Percentiles rank a stretch among this genome's conserved stretches.
These are phyloP conservation scores for Drosophila erecta DNA, from an alignment of 1,140 invertebrate species.

Conservation along the genomic window DNA sequence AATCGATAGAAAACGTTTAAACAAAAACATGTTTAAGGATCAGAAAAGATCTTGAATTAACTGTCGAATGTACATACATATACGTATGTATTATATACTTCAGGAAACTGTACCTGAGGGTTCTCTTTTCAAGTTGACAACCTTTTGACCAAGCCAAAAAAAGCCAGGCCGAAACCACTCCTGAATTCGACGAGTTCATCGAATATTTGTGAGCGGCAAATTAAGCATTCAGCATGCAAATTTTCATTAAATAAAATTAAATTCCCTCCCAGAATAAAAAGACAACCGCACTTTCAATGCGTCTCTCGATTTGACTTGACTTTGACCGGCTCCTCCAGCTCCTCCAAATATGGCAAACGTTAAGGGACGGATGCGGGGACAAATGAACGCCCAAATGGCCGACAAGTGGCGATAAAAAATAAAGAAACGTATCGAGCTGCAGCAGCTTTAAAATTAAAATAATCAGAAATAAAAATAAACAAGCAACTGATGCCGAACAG, in stretches of 20 bases:
- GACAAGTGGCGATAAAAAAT: slow-evolving; percentile 69
- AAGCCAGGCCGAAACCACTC: slow-evolving; percentile 28
- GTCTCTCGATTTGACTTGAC: slow-evolving; percentile 52
- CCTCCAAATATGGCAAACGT: slow-evolving; percentile 46
- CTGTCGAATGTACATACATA: too few species aligned
- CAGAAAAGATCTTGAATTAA: too few species aligned
- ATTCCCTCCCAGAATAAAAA: slow-evolving; percentile 24
- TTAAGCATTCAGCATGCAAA: slow-evolving; percentile 80
- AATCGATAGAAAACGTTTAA: neutral
- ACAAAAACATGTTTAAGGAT: neutral
- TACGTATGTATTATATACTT: neutral
- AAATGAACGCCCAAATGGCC: slow-evolving; percentile 66
- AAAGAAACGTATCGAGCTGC: slow-evolving; percentile 55
- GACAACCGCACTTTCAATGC: slow-evolving; percentile 46
- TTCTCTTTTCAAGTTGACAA: slow-evolving; percentile 26
- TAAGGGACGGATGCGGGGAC: slow-evolving; percentile 26
- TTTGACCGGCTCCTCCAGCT: slow-evolving; percentile 59
- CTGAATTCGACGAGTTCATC: slow-evolving; percentile 16
- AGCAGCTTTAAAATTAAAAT: slow-evolving; percentile 78
- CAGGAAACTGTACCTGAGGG: slow-evolving; percentile 33
- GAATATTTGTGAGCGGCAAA: slow-evolving; percentile 34
- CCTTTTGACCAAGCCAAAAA: slow-evolving; percentile 49
- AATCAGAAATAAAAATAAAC: slow-evolving; percentile 78
- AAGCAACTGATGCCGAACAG: slow-evolving; percentile 54
- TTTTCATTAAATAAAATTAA: slow-evolving; percentile 74